phyloP scores from a whole-genome alignment of 1,140 invertebrate genomes.

The Pollicipes pollicipes region DNA sequence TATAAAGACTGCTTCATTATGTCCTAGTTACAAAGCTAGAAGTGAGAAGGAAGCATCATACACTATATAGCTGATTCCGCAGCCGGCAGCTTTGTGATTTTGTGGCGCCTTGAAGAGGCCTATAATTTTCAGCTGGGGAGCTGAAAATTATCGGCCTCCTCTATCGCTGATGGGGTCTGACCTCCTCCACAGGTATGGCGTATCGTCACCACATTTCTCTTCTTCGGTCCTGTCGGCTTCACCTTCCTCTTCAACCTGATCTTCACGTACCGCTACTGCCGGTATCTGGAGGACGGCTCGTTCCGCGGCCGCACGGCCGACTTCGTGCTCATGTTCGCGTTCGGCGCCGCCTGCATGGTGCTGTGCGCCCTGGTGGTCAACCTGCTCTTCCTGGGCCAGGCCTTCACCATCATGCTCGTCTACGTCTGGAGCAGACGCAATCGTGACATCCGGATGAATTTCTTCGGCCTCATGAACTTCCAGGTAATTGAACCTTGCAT shows the following conservation, averaged over 20 bases:
- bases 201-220: slow-evolving; percentile 89
- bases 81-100: too few species aligned
- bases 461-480: slow-evolving; percentile 95
- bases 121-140: neutral
- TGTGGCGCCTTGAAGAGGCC: neutral
- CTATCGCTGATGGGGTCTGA: neutral
- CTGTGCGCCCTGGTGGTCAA: slow-evolving; percentile 92
- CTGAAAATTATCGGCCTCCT: neutral
- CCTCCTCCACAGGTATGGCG: slow-evolving; percentile 58
- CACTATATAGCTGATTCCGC: too few species aligned
- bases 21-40: neutral
- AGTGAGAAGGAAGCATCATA: too few species aligned
- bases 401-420: slow-evolving; percentile 98
- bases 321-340: slow-evolving; percentile 91
- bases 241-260: slow-evolving; percentile 99
- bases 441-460: slow-evolving; percentile 91
- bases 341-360: slow-evolving; percentile 42
- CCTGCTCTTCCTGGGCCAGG: slow-evolving; percentile 69
- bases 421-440: slow-evolving; percentile 97
- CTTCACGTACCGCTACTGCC: slow-evolving; percentile 96
- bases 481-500: slow-evolving; percentile 44
- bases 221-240: slow-evolving; percentile 95
- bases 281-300: slow-evolving; percentile 96
- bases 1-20: too few species aligned
- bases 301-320: slow-evolving; percentile 90